Conservation (phyloP, 2,888 invertebrate species). For the Tethea ocularis region DNA sequence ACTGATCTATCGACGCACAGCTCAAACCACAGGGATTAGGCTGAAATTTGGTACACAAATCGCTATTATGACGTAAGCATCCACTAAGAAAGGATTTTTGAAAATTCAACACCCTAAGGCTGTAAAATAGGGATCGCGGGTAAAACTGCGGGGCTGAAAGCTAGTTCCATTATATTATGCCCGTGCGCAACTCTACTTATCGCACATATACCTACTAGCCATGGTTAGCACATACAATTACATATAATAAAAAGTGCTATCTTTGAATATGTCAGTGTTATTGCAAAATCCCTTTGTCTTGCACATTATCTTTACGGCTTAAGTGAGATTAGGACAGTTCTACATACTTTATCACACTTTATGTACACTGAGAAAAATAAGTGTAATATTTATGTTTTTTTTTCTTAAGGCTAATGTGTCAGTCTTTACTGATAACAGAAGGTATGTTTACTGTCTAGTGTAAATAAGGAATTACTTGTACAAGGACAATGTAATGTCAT, state of each 20-base stretch:
- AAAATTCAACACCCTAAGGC: no score
- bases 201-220: neutral
- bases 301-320: slow-evolving; percentile 12
- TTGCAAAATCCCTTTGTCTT: slow-evolving; percentile 27
- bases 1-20: no score
- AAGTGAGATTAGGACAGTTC: slow-evolving; percentile 34
- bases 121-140: no score
- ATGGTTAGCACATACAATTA: neutral
- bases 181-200: neutral
- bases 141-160: no score
- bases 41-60: no score
- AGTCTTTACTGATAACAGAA: slow-evolving; percentile 32
- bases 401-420: slow-evolving; percentile 28
- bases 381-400: slow-evolving; percentile 24
- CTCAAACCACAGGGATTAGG: no score
- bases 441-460: slow-evolving; percentile 24
- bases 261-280: neutral
- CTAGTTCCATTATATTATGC: no score
- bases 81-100: no score
- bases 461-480: slow-evolving; percentile 35
- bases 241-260: neutral
- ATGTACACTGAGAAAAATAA: slow-evolving; percentile 16
- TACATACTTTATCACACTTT: slow-evolving; percentile 16
- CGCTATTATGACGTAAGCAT: no score
- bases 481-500: slow-evolving; percentile 28